Conservation (phyloP, 2,113 vertebrate species). For the Saccopteryx leptura region DNA sequence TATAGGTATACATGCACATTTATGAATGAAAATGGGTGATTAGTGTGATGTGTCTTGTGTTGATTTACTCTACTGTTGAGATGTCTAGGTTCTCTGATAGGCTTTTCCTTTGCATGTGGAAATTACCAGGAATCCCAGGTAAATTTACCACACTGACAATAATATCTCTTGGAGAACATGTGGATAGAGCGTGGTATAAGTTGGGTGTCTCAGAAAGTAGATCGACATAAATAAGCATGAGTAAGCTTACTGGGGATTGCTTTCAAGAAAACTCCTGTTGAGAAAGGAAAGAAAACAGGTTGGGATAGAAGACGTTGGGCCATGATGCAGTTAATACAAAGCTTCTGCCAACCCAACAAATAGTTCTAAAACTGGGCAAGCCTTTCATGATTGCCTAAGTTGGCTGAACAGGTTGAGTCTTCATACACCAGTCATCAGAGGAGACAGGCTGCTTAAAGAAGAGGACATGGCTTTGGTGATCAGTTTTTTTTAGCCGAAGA, state of each 20-base stretch:
- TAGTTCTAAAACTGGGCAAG: neutral
- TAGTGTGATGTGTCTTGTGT: neutral
- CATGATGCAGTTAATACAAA: neutral
- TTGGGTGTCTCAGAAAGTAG: neutral
- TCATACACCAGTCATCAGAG: neutral
- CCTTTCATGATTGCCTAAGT: neutral
- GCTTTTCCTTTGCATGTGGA: neutral
- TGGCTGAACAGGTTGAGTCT: neutral
- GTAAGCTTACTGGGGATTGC: neutral
- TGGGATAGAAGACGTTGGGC: accelerated
- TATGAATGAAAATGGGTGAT: neutral
- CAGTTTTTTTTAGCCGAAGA: neutral
- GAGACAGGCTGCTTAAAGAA: neutral
- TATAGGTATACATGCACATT: neutral
- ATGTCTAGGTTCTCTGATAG: neutral
- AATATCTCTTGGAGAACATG: neutral
- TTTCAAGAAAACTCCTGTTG: neutral
- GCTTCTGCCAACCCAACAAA: neutral
- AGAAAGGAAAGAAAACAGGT: neutral
- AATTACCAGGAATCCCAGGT: neutral
- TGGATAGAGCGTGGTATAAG: neutral
- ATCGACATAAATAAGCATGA: neutral
- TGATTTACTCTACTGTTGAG: neutral
- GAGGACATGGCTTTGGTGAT: accelerated
- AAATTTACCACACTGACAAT: neutral